phyloP scores from a whole-genome alignment of 2,797 vertebrate genomes.

The Malurus splendens region DNA sequence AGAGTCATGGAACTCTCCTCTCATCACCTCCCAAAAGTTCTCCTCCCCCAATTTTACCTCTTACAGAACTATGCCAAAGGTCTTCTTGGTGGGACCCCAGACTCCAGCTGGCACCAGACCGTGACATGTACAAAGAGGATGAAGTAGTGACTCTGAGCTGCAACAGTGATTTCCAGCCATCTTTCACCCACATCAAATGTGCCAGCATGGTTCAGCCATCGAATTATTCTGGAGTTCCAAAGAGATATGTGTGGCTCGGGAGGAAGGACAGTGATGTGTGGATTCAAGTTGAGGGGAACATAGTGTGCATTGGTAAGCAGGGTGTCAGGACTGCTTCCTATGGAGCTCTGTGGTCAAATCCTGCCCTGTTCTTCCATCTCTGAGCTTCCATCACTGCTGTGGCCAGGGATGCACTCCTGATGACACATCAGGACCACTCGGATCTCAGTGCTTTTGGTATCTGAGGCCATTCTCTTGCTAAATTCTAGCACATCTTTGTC shows the following conservation, averaged over 20 bases:
- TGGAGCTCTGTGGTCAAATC: not conserved
- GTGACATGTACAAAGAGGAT: not conserved
- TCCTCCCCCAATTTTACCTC: not conserved
- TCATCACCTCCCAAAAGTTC: not conserved
- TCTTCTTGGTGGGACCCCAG: not conserved
- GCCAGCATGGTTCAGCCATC: not conserved
- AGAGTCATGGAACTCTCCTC: not conserved
- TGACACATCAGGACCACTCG: rapidly evolving
- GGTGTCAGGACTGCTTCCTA: not conserved
- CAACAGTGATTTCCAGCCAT: not conserved
- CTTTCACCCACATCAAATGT: not conserved
- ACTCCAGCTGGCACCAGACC: not conserved
- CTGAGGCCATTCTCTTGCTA: not conserved
- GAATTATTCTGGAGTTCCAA: not conserved
- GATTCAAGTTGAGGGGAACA: not conserved
- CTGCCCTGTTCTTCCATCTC: rapidly evolving
- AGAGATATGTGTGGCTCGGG: not conserved
- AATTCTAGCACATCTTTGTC: not conserved
- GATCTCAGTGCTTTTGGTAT: not conserved
- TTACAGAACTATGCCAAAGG: not conserved
- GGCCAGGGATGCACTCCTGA: not conserved
- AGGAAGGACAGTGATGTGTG: not conserved
- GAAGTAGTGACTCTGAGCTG: constrained; percentile 4
- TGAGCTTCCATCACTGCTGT: not conserved
- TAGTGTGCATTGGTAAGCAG: not conserved